These are phyloP conservation scores for Oscarella lobularis DNA, from an alignment of 37 sponge, comb jelly and placozoan genomes.

Conservation along the genomic window DNA sequence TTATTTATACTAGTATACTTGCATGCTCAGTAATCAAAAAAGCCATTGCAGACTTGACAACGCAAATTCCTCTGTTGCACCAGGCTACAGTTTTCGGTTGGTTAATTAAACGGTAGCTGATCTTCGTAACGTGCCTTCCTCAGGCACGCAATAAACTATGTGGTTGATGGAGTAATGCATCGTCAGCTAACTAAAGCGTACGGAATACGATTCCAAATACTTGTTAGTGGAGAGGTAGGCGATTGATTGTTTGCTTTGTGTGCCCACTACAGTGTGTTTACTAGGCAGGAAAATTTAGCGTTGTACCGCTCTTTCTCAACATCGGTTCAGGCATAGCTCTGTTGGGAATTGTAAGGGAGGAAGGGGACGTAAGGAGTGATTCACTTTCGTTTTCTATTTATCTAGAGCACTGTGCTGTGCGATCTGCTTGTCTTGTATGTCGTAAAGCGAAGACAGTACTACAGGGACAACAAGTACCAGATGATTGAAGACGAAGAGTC, in stretches of 20 bases:
- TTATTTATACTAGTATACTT: not conserved
- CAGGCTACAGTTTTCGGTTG: not conserved
- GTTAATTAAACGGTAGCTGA: too few relatives aligned
- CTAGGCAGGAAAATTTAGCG: conserved; percentile 44
- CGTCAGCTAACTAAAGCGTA: conserved; percentile 9
- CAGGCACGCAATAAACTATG: too few relatives aligned
- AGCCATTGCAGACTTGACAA: not conserved
- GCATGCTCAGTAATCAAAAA: too few relatives aligned
- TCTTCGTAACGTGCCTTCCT: too few relatives aligned
- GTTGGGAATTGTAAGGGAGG: conserved; percentile 40
- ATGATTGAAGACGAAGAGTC: conserved; percentile 18
- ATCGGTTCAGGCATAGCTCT: conserved; percentile 49
- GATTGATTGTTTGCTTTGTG: not conserved
- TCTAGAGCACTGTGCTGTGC: conserved; percentile 28
- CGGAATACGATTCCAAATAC: conserved; percentile 9
- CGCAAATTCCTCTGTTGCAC: not conserved
- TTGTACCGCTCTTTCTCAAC: conserved; percentile 29
- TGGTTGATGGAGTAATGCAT: not conserved
- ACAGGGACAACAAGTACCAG: conserved; percentile 39
- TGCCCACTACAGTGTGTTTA: conserved; percentile 1
- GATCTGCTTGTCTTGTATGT: conserved; percentile 37
- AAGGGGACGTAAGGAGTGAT: not conserved
- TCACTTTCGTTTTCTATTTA: not conserved
- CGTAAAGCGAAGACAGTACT: conserved; percentile 15
- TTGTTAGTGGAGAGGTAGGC: conserved; percentile 8